phyloP scores from a whole-genome alignment of 2,888 invertebrate species.

The Crossocerus cetratus region DNA sequence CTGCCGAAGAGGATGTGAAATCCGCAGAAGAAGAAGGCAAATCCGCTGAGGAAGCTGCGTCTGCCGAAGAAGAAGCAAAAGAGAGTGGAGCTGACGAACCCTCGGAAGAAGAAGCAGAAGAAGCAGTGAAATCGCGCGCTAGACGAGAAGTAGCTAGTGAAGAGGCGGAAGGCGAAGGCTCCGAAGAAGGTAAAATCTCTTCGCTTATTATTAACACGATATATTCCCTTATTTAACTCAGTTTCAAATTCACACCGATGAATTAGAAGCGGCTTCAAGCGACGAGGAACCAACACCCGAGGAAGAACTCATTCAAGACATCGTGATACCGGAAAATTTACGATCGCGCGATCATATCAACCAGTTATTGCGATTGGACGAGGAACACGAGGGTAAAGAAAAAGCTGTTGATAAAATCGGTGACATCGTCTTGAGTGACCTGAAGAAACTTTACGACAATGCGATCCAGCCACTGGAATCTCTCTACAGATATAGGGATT shows the following conservation, averaged over 20 bases:
- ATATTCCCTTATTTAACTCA: not conserved
- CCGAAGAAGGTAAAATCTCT: conserved; percentile 42
- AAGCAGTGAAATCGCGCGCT: conserved; percentile 37
- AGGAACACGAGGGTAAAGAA: conserved; percentile 85
- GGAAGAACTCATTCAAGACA: conserved; percentile 82
- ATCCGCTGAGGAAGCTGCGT: conserved; percentile 43
- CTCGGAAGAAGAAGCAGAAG: conserved; percentile 34
- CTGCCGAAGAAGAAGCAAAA: conserved; percentile 28
- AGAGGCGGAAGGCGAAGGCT: conserved; percentile 36
- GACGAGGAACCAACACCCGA: conserved; percentile 74
- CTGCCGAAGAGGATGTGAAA: conserved; percentile 37
- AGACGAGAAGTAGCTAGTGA: conserved; percentile 38
- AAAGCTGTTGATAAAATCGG: conserved; percentile 85
- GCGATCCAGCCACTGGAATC: conserved; percentile 94
- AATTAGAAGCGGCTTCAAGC: conserved; percentile 21
- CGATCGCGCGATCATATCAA: conserved; percentile 89
- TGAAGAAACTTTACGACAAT: conserved; percentile 90
- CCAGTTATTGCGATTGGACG: conserved; percentile 88
- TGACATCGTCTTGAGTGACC: conserved; percentile 88
- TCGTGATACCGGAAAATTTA: conserved; percentile 86
- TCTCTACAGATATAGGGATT: conserved; percentile 93
- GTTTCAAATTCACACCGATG: not conserved
- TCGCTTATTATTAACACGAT: not conserved
- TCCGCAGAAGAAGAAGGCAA: conserved; percentile 46
- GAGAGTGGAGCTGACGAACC: conserved; percentile 27